Percentiles rank a stretch among this genome's conserved stretches.
Evolutionary conservation across 2,113 vertebrate genomes (phyloP).

Genomic region (Neopipo cinnamomea): DNA sequence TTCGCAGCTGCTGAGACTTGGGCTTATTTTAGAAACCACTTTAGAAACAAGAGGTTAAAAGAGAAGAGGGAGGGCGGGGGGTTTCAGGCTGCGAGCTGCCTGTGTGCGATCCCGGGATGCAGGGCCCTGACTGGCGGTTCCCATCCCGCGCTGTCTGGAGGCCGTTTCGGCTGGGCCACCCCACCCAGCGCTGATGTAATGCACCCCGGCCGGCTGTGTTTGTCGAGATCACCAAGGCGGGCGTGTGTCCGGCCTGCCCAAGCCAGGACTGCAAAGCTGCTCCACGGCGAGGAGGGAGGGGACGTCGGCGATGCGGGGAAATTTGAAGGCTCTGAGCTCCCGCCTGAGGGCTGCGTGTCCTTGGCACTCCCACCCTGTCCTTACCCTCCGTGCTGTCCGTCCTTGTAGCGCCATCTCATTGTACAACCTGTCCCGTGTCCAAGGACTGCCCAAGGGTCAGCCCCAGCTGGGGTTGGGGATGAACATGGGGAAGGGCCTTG

Average conservation of each 20-base stretch:
- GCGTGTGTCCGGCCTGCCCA: conserved; percentile 6
- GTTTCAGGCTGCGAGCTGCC: not conserved
- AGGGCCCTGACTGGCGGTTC: conserved; percentile 11
- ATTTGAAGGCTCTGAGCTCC: not conserved
- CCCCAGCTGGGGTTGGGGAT: accelerated
- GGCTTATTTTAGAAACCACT: conserved; percentile 70
- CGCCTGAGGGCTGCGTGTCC: accelerated
- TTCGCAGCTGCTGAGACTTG: not conserved
- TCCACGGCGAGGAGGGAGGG: not conserved
- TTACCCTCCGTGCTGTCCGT: accelerated
- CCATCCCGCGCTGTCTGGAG: conserved; percentile 40
- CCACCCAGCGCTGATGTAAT: conserved; percentile 75
- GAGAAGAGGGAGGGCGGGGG: not conserved
- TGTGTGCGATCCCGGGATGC: conserved; percentile 17
- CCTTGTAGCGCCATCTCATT: not conserved
- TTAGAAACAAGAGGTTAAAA: conserved; percentile 68
- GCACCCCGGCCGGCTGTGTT: conserved; percentile 52
- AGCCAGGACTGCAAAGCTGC: conserved; percentile 6
- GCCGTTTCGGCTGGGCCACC: conserved; percentile 56
- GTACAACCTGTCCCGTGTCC: not conserved
- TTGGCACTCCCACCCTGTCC: accelerated
- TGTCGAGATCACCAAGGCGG: conserved; percentile 39
- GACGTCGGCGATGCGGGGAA: not conserved
- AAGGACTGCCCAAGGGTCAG: not conserved
- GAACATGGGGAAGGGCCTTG: not conserved